phyloP scores from a whole-genome alignment of 2,113 vertebrate genomes.

The Planiliza haematocheilus region DNA sequence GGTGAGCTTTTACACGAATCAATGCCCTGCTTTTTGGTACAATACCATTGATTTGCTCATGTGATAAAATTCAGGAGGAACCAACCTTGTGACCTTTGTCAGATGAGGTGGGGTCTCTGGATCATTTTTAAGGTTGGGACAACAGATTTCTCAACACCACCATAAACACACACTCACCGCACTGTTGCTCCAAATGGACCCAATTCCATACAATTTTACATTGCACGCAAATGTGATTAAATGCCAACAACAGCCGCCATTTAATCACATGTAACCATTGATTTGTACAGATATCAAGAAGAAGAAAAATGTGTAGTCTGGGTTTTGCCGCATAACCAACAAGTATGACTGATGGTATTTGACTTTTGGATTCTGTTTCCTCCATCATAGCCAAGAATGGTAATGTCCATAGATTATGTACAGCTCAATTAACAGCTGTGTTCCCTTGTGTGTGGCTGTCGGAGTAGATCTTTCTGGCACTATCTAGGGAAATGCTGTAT shows the following conservation, averaged over 20 bases:
- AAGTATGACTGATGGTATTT: constrained; percentile 3
- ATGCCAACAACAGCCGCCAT: too few relatives aligned
- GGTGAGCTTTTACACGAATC: constrained; percentile 15
- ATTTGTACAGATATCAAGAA: too few relatives aligned
- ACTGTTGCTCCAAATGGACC: too few relatives aligned
- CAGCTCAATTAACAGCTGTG: constrained; percentile 6
- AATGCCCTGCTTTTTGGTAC: background rate
- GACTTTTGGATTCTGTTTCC: constrained; percentile 9
- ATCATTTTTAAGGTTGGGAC: too few relatives aligned
- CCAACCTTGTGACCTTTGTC: background rate
- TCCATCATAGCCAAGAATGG: background rate
- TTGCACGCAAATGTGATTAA: too few relatives aligned
- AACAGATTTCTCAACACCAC: background rate
- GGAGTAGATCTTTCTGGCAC: background rate
- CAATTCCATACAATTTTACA: too few relatives aligned
- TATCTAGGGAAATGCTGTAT: background rate
- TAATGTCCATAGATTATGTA: constrained; percentile 25
- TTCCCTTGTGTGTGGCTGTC: background rate
- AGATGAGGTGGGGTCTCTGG: too few relatives aligned
- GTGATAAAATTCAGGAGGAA: constrained; percentile 1
- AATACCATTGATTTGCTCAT: background rate
- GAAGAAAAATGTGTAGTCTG: too few relatives aligned
- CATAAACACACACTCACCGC: background rate
- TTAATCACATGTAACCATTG: too few relatives aligned
- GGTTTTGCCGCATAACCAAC: background rate